Percentiles rank a stretch among this genome's conserved stretches.
These are phyloP conservation scores for Odontomyia ornata DNA, from an alignment of 2,888 invertebrate species.

Conservation along the genomic window DNA sequence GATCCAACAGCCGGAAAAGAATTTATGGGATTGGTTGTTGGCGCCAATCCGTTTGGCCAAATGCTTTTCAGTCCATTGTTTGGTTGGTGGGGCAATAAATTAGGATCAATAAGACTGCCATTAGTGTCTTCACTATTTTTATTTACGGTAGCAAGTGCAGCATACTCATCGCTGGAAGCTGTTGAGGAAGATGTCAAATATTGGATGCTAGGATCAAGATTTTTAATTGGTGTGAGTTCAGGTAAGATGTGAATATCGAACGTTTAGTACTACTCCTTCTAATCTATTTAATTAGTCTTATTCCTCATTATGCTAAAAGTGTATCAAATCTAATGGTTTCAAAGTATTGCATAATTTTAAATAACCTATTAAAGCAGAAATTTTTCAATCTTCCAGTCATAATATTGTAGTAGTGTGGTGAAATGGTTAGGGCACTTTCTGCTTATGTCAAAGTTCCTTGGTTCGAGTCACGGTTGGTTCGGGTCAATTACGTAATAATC, in stretches of 20 bases:
- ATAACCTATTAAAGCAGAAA: too few species aligned
- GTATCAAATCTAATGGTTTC: too few species aligned
- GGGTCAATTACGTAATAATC: too few species aligned
- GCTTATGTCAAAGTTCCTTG: too few species aligned
- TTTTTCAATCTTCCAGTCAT: too few species aligned
- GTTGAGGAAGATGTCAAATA: conserved; percentile 71
- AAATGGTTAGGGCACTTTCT: too few species aligned
- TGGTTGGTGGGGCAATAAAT: conserved; percentile 85
- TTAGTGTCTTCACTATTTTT: conserved; percentile 74
- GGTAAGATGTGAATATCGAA: conserved; percentile 66
- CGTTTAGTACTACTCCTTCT: neutral
- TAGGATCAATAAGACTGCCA: conserved; percentile 76
- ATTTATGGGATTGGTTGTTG: conserved; percentile 84
- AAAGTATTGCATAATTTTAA: too few species aligned
- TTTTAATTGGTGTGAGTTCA: conserved; percentile 84
- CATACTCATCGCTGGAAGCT: conserved; percentile 80
- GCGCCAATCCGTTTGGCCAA: conserved; percentile 87
- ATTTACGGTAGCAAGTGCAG: conserved; percentile 76
- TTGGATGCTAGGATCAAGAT: conserved; percentile 80
- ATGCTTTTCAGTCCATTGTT: conserved; percentile 85
- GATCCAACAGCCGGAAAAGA: conserved; percentile 82
- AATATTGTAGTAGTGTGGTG: too few species aligned
- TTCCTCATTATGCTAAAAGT: too few species aligned
- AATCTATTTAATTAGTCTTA: too few species aligned
- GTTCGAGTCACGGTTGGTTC: too few species aligned